A percentile compares a stretch with the other conserved stretches of the same genome.
These are phyloP conservation scores for Horisme vitalbata DNA, from an alignment of 2,888 invertebrate genomes.

Conservation along the genomic window DNA sequence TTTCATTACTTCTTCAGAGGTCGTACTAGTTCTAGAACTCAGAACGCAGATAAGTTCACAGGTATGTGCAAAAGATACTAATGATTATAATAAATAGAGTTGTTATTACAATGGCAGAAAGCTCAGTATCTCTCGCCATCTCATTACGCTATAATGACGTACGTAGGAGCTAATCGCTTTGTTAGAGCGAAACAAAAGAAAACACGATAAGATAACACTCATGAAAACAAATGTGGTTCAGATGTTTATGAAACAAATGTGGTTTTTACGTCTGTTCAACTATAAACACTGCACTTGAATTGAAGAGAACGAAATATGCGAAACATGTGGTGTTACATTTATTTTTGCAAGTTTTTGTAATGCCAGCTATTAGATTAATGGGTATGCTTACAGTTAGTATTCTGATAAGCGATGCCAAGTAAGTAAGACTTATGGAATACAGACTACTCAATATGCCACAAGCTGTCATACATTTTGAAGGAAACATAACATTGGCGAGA, in stretches of 20 bases:
- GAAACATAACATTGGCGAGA: too few relatives aligned
- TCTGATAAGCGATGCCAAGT: not conserved
- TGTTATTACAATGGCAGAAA: conserved; percentile 35
- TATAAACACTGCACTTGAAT: conserved; percentile 13
- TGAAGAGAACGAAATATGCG: not conserved
- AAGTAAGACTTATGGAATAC: too few relatives aligned
- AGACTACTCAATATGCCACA: too few relatives aligned
- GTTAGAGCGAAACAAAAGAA: conserved; percentile 51
- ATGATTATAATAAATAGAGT: conserved; percentile 5
- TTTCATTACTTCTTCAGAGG: conserved; percentile 22
- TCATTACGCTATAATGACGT: conserved; percentile 35
- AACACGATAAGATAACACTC: conserved; percentile 47
- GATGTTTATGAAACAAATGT: conserved; percentile 32
- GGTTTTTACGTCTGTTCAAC: conserved; percentile 17
- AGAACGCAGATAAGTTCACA: conserved; percentile 6
- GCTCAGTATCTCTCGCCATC: conserved; percentile 28
- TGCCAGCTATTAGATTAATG: not conserved
- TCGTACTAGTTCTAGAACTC: conserved; percentile 25
- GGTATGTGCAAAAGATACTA: not conserved
- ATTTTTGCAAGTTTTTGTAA: not conserved
- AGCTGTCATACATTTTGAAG: too few relatives aligned
- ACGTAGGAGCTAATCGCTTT: conserved; percentile 35
- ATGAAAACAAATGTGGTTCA: conserved; percentile 45
- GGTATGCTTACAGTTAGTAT: not conserved
- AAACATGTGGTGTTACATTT: not conserved